Evolutionary conservation across 92 coral and sea anemone genomes (phyloP).

Genomic region (Zoanthus gigantus): DNA sequence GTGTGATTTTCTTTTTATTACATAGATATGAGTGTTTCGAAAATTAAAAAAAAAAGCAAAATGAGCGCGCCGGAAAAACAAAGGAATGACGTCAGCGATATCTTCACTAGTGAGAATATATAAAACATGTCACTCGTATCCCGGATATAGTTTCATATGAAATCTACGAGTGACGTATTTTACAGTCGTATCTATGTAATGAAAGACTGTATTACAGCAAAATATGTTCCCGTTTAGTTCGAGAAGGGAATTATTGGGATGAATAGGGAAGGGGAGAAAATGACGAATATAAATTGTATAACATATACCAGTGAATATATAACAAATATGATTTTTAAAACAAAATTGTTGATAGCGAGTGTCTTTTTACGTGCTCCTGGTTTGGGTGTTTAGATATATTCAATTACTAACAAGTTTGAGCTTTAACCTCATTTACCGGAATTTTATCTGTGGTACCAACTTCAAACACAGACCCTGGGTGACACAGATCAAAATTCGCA

Average conservation of each 20-base stretch:
- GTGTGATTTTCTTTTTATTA: too few species aligned
- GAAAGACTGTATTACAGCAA: neutral
- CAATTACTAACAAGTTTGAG: neutral
- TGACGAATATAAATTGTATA: neutral
- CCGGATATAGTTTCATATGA: too few species aligned
- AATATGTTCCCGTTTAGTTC: neutral
- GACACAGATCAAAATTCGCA: neutral
- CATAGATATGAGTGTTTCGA: too few species aligned
- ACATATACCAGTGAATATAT: neutral
- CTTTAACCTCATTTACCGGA: neutral
- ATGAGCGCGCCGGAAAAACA: too few species aligned
- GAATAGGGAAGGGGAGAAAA: neutral
- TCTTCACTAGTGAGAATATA: too few species aligned
- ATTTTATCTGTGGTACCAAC: neutral
- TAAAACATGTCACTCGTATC: too few species aligned
- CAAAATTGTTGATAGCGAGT: neutral
- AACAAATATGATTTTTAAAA: neutral
- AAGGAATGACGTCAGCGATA: too few species aligned
- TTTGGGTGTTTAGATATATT: slow-evolving; percentile 1
- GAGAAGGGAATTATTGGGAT: neutral
- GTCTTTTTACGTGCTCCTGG: neutral
- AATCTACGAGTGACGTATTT: too few species aligned
- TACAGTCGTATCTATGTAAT: too few species aligned
- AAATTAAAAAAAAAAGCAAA: too few species aligned
- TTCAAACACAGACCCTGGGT: neutral